Percentiles rank a stretch among this genome's conserved stretches.
These are phyloP conservation scores for Crotalus viridis DNA, from an alignment of 2,113 vertebrate genomes.

Conservation along the genomic window DNA sequence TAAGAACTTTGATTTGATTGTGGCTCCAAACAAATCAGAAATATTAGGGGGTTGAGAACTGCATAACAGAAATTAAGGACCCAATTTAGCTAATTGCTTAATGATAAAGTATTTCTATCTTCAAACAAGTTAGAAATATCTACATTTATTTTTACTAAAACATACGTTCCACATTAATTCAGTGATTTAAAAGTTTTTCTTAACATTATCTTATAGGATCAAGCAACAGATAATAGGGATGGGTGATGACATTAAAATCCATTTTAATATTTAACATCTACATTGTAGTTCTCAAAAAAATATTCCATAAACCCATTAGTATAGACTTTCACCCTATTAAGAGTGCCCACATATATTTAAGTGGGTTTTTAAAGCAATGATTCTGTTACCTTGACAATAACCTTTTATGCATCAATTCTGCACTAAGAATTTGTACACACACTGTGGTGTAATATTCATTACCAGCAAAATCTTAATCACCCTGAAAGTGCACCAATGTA, in stretches of 20 bases:
- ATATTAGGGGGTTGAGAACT: constrained; percentile 42
- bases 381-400: constrained; percentile 41
- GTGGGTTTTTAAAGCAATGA: constrained; percentile 35
- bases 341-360: constrained; percentile 26
- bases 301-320: constrained; percentile 17
- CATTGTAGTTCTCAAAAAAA: neutral
- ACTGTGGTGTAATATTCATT: constrained; percentile 35
- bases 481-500: constrained; percentile 35
- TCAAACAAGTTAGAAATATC: neutral
- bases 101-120: neutral
- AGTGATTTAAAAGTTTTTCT: neutral
- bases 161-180: neutral
- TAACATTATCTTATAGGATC: neutral
- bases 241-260: constrained; percentile 9
- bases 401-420: constrained; percentile 49
- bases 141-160: neutral
- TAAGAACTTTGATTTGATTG: neutral
- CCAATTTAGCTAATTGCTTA: neutral
- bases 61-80: constrained; percentile 31
- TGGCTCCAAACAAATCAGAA: neutral
- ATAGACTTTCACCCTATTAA: constrained; percentile 24
- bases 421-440: constrained; percentile 48
- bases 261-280: neutral
- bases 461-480: constrained; percentile 50
- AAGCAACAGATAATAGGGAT: neutral